These are phyloP conservation scores for Sceloporus tristichus DNA, from an alignment of 2,113 vertebrate genomes.

Conservation along the genomic window DNA sequence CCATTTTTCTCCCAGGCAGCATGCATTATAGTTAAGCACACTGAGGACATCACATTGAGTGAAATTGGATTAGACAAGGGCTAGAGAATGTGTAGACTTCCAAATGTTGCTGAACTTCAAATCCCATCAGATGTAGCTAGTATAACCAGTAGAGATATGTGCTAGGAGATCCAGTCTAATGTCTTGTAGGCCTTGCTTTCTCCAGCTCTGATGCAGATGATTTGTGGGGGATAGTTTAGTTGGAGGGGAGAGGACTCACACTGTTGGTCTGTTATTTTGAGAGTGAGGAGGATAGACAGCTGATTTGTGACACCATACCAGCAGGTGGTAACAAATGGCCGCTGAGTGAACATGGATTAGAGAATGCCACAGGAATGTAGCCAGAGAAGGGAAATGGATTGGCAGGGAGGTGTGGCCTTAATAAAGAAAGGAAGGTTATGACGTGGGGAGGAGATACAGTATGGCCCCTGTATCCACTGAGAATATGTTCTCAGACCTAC, in stretches of 20 bases:
- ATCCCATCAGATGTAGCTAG: neutral
- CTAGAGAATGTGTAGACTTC: slow-evolving; percentile 1
- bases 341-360: neutral
- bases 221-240: neutral
- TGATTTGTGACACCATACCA: neutral
- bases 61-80: neutral
- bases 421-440: too few species aligned
- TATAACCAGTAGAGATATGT: neutral
- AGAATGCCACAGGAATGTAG: neutral
- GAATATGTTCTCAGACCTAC: too few species aligned
- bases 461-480: too few species aligned
- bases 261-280: neutral
- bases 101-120: neutral
- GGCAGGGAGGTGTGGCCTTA: neutral
- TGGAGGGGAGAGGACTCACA: neutral
- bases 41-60: neutral
- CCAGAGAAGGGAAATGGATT: neutral
- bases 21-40: neutral
- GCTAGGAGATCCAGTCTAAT: neutral
- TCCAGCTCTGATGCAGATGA: neutral
- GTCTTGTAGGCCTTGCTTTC: neutral
- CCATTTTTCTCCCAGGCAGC: too few species aligned
- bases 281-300: neutral
- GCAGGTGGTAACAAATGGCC: neutral
- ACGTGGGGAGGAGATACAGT: too few species aligned